Evolutionary conservation across 2,797 vertebrate genomes (phyloP).

Genomic region (Darevskia nairensis): DNA sequence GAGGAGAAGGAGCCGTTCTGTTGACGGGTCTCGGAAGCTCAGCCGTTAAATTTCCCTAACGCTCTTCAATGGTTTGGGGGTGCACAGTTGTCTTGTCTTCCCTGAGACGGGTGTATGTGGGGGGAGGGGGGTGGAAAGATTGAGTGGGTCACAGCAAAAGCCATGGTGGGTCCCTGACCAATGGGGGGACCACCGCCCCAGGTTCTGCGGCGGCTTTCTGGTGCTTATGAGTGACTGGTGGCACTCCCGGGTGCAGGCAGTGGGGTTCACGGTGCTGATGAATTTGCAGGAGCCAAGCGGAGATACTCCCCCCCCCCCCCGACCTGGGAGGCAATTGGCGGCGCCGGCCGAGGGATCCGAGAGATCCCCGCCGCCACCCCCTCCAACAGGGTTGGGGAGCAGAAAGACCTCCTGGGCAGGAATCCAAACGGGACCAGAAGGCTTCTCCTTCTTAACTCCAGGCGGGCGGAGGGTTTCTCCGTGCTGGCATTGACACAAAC

Average conservation of each 20-base stretch:
- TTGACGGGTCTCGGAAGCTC: background rate
- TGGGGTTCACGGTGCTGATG: background rate
- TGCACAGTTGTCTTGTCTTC: background rate
- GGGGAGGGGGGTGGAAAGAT: fast-evolving
- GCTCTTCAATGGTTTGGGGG: background rate
- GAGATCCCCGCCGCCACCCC: background rate
- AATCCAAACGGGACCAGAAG: background rate
- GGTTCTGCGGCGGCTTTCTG: background rate
- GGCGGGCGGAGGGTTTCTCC: background rate
- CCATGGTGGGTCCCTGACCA: background rate
- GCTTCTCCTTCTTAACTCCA: too few relatives aligned
- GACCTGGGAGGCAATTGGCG: too few relatives aligned
- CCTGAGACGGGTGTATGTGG: background rate
- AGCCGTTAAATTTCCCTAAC: background rate
- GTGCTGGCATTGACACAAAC: background rate
- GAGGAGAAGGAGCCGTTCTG: background rate
- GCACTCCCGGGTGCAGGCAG: too few relatives aligned
- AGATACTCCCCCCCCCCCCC: too few relatives aligned
- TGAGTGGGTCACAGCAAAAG: background rate
- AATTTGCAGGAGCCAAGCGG: background rate
- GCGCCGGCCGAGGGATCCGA: background rate
- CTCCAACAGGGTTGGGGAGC: too few relatives aligned
- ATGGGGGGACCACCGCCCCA: too few relatives aligned
- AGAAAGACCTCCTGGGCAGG: background rate
- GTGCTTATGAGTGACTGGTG: background rate